These are phyloP conservation scores for Gobiocypris rarus DNA, from an alignment of 2,113 vertebrate species.

Conservation along the genomic window DNA sequence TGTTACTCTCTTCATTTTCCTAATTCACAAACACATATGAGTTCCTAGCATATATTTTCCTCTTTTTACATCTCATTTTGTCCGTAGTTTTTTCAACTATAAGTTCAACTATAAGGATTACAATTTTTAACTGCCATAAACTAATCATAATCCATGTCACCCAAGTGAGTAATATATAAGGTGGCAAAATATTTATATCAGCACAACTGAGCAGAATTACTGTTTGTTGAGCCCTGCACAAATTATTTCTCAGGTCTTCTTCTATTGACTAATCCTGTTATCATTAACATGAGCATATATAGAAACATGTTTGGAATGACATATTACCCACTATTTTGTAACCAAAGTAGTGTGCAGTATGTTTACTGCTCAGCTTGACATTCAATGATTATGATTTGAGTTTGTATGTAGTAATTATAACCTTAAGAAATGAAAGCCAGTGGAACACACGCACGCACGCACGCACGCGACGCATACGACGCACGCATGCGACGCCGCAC, in stretches of 20 bases:
- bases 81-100: neutral
- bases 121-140: neutral
- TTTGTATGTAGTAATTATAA: too few relatives aligned
- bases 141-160: neutral
- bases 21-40: neutral
- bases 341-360: neutral
- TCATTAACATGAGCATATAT: conserved; percentile 16
- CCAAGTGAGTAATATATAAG: neutral
- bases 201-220: neutral
- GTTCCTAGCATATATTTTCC: neutral
- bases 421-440: neutral
- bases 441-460: neutral
- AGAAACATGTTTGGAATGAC: neutral
- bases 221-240: neutral
- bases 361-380: neutral
- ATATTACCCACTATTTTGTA: neutral
- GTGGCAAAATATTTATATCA: neutral
- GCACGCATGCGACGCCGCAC: too few relatives aligned
- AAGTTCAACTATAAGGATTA: neutral
- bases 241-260: conserved; percentile 2
- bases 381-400: too few relatives aligned
- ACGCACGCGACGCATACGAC: too few relatives aligned
- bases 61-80: neutral
- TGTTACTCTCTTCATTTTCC: neutral
- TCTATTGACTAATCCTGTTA: neutral